Conservation (phyloP, 2,113 vertebrate species). For the Dipodomys spectabilis region DNA sequence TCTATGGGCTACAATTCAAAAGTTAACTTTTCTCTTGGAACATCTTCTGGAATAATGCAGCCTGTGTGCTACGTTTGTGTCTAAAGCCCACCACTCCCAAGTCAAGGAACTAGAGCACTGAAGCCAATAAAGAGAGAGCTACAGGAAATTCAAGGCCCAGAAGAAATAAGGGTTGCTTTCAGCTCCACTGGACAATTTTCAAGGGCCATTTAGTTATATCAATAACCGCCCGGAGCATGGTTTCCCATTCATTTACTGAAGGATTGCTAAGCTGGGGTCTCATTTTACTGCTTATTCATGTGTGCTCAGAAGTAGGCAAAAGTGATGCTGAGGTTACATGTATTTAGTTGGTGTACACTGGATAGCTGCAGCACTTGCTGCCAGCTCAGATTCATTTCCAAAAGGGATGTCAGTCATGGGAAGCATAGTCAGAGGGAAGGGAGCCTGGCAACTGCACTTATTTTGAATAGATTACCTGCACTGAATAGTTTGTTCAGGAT, state of each 20-base stretch:
- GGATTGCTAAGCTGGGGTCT: conserved; percentile 66
- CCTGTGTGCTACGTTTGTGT: not conserved
- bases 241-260: conserved; percentile 73
- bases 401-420: not conserved
- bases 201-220: conserved; percentile 79
- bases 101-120: not conserved
- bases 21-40: not conserved
- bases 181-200: conserved; percentile 67
- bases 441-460: not conserved
- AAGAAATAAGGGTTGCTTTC: conserved; percentile 61
- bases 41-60: not conserved
- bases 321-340: conserved; percentile 38
- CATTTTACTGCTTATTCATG: conserved; percentile 69
- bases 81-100: not conserved
- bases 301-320: conserved; percentile 62
- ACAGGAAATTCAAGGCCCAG: conserved; percentile 47
- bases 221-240: conserved; percentile 69
- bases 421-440: not conserved
- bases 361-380: not conserved
- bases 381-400: not conserved
- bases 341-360: conserved; percentile 20
- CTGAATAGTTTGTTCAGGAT: not conserved
- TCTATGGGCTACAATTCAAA: not conserved
- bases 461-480: not conserved
- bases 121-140: not conserved